A percentile compares a stretch with the other conserved stretches of the same genome.
phyloP scores from a whole-genome alignment of 2,113 vertebrate species.

The Grammomys surdaster region DNA sequence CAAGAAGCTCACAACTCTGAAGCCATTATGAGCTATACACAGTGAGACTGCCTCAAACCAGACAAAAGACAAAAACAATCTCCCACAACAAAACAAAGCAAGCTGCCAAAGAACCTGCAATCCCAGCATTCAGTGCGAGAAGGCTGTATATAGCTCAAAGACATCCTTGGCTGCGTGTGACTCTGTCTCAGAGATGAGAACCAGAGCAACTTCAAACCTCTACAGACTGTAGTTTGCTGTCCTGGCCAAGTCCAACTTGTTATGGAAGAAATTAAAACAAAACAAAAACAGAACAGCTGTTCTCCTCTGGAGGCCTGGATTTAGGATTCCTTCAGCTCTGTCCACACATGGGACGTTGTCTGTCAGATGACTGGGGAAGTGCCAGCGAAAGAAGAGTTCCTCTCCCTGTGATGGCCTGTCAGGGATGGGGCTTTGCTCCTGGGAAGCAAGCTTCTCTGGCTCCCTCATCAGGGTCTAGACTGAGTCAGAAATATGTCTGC shows the following conservation, averaged over 20 bases:
- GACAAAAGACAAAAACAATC: not conserved
- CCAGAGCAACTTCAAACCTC: not conserved
- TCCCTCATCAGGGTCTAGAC: not conserved
- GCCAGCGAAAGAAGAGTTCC: not conserved
- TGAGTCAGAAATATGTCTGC: conserved; percentile 31
- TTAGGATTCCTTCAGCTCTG: conserved; percentile 20
- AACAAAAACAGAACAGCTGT: not conserved
- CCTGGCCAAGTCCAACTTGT: not conserved
- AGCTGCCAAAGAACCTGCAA: not conserved
- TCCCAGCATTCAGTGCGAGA: not conserved
- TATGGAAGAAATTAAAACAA: not conserved
- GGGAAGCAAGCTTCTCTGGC: conserved; percentile 22
- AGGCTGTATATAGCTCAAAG: not conserved
- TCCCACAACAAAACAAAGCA: not conserved
- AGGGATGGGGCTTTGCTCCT: not conserved
- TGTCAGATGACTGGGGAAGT: not conserved
- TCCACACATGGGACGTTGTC: not conserved
- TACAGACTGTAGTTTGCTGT: not conserved
- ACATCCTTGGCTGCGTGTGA: not conserved
- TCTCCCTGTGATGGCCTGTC: not conserved
- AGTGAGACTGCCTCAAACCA: not conserved
- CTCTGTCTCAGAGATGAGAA: not conserved
- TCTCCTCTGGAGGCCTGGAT: not conserved
- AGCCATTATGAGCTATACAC: not conserved
- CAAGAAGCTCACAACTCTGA: not conserved